phyloP scores from a whole-genome alignment of 2,797 vertebrate genomes.

The Lacerta bilineata region DNA sequence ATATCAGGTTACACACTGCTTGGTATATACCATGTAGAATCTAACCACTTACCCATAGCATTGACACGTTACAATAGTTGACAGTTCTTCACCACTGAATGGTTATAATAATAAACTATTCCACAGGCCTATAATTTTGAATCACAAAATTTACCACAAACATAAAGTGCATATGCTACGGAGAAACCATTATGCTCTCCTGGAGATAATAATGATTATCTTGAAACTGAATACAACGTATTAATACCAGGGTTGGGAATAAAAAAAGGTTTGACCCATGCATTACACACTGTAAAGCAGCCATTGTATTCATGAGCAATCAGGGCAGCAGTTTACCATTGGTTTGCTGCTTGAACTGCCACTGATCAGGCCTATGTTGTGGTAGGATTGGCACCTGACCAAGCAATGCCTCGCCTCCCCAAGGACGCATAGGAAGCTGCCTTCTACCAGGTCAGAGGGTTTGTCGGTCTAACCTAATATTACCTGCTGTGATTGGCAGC shows the following conservation, averaged over 20 bases:
- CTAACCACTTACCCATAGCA: slow-evolving; percentile 27
- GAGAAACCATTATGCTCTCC: slow-evolving; percentile 46
- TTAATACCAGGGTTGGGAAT: slow-evolving; percentile 40
- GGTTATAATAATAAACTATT: slow-evolving; percentile 55
- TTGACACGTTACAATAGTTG: slow-evolving; percentile 42
- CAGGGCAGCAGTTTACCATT: slow-evolving; percentile 21
- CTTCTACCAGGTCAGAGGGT: background rate
- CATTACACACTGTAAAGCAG: background rate
- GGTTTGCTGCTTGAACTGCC: background rate
- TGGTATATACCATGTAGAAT: slow-evolving; percentile 16
- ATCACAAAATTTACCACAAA: slow-evolving; percentile 56
- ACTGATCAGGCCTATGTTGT: background rate
- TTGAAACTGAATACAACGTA: slow-evolving; percentile 24
- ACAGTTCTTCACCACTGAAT: slow-evolving; percentile 45
- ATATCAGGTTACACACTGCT: slow-evolving; percentile 30
- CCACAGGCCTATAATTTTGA: slow-evolving; percentile 48
- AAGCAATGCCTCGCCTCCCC: background rate
- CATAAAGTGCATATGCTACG: slow-evolving; percentile 49
- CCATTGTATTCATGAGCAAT: background rate
- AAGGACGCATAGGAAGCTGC: background rate
- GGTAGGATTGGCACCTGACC: background rate
- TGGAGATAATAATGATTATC: slow-evolving; percentile 52
- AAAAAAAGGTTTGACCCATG: slow-evolving; percentile 41
- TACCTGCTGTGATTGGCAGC: background rate
- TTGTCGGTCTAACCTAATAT: background rate